Conservation (phyloP, 2,797 vertebrate genomes). For the Channallabes apus region DNA sequence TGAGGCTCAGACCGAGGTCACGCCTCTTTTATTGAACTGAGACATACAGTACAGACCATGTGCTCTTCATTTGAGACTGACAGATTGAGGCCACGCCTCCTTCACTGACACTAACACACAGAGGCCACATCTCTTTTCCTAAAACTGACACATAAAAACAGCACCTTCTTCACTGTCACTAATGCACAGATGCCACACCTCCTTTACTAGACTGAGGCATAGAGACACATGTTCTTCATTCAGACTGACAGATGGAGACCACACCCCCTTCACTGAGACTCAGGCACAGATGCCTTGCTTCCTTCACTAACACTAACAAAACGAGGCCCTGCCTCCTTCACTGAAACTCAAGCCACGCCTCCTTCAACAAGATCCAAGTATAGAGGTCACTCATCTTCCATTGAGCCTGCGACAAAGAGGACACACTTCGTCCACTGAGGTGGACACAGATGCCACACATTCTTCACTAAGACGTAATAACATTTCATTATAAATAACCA, state of each 20-base stretch:
- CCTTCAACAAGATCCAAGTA: neutral
- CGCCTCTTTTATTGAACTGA: neutral
- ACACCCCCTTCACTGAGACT: too few species aligned
- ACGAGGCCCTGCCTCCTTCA: neutral
- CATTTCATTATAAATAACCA: neutral
- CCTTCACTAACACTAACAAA: neutral
- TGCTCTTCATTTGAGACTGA: neutral
- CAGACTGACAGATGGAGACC: neutral
- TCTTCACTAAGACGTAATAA: neutral
- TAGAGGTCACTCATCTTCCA: neutral
- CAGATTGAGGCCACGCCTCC: neutral
- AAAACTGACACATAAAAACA: neutral
- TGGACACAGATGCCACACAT: neutral
- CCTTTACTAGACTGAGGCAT: neutral
- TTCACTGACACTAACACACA: neutral
- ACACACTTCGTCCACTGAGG: neutral
- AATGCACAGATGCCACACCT: neutral
- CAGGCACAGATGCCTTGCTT: too few species aligned
- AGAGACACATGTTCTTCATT: neutral
- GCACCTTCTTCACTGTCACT: neutral
- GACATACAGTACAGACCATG: neutral
- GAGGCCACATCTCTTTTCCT: neutral
- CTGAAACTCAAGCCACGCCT: neutral
- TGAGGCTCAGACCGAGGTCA: neutral
- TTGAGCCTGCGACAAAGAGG: neutral